These are phyloP conservation scores for Thalpophila matura DNA, from an alignment of 2,888 invertebrate genomes.

Conservation along the genomic window DNA sequence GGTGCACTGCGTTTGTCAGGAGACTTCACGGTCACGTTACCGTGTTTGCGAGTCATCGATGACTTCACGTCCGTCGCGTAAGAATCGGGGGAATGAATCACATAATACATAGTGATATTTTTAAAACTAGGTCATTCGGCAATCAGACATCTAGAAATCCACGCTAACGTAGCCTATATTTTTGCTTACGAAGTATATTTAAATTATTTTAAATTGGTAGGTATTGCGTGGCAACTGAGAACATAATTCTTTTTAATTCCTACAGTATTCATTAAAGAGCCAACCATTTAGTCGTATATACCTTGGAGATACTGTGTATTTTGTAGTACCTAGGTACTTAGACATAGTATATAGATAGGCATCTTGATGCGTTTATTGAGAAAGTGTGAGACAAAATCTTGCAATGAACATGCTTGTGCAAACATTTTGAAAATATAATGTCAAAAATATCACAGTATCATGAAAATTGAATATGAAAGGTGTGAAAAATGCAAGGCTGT, in stretches of 20 bases:
- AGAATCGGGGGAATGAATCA: slow-evolving; percentile 27
- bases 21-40: slow-evolving; percentile 33
- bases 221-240: slow-evolving; percentile 11
- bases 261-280: neutral
- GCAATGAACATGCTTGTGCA: neutral
- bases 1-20: slow-evolving; percentile 21
- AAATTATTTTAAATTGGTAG: slow-evolving; percentile 9
- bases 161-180: neutral
- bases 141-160: neutral
- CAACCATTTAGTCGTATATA: neutral
- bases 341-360: too few relatives aligned
- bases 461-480: neutral
- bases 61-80: slow-evolving; percentile 24
- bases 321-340: too few relatives aligned
- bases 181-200: neutral
- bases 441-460: neutral
- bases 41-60: slow-evolving; percentile 36
- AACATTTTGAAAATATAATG: neutral
- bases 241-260: slow-evolving; percentile 4
- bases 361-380: too few relatives aligned
- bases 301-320: neutral
- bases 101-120: slow-evolving; percentile 4
- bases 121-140: slow-evolving; percentile 3
- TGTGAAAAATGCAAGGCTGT: slow-evolving; percentile 11
- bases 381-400: too few relatives aligned